These are phyloP conservation scores for Coenonympha arcania DNA, from an alignment of 2,888 invertebrate genomes.

Conservation along the genomic window DNA sequence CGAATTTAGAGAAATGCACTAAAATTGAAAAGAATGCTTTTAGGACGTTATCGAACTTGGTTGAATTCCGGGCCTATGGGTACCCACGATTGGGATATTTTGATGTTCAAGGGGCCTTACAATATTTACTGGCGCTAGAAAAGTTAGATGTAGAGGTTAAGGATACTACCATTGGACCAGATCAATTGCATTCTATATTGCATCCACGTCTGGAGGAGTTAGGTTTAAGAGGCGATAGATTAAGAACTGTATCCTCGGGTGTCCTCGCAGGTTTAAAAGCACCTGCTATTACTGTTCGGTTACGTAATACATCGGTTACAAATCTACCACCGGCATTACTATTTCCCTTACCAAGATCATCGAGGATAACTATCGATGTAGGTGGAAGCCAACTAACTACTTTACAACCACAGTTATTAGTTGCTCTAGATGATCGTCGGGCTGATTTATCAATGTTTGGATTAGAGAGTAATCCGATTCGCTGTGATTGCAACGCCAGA, in stretches of 20 bases:
- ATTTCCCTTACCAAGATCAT: slow-evolving; percentile 90
- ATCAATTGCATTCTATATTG: slow-evolving; percentile 84
- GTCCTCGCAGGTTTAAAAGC: slow-evolving; percentile 87
- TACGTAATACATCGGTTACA: slow-evolving; percentile 86
- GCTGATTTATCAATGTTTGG: slow-evolving; percentile 83
- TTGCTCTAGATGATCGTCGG: slow-evolving; percentile 86
- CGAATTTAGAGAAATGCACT: slow-evolving; percentile 78
- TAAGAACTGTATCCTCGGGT: slow-evolving; percentile 86
- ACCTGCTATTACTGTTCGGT: slow-evolving; percentile 79
- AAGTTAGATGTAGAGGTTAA: slow-evolving; percentile 88
- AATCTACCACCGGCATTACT: slow-evolving; percentile 86
- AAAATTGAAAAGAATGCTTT: slow-evolving; percentile 89
- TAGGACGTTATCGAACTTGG: slow-evolving; percentile 79
- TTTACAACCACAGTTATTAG: slow-evolving; percentile 83
- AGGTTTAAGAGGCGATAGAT: slow-evolving; percentile 81
- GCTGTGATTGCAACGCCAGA: slow-evolving; percentile 88
- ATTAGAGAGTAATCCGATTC: slow-evolving; percentile 84
- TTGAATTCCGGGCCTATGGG: slow-evolving; percentile 80
- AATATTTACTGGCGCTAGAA: slow-evolving; percentile 81
- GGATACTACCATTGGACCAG: slow-evolving; percentile 84
- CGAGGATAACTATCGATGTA: slow-evolving; percentile 84
- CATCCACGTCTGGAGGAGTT: slow-evolving; percentile 85
- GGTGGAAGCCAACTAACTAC: slow-evolving; percentile 84
- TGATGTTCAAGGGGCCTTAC: slow-evolving; percentile 89
- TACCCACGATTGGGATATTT: slow-evolving; percentile 87